Evolutionary conservation across 2,797 vertebrate species (phyloP), one percentile per base, ranked within the genome.

Genomic region (Sciurus vulgaris): DNA sequence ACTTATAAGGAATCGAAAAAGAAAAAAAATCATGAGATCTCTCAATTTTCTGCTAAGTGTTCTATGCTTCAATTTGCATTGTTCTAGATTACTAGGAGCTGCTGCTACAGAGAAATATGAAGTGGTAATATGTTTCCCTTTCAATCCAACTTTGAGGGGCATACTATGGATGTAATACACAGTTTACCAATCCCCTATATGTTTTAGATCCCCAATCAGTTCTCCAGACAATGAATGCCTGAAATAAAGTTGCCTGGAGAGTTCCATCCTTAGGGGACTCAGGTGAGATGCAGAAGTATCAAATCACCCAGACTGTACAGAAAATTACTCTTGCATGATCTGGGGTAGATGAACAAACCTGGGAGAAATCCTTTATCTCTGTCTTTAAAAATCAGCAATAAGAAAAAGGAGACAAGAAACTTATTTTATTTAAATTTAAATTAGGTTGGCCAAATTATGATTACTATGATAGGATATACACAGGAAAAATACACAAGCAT

Each of bases 371-470:
- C 22, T 63, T 91, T 51, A 69, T 70, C 10, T 35, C 24, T 2
- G 17, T 77, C 9, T 69, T 82, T 78, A 33, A 84, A 93, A 92
- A 35, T 74, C 5, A 76, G 24, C 44, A 87, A 14, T 86, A 82
- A 67, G 38, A 38, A 93, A 88, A 17, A 49, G 9, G 3, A 5
- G 18, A 44, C 35, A 33, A 54, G 0, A 20, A 59, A 35, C 63
- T 81, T 74, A 76, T 47, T 47, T 47, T 47, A 47, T 28, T 95
- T 93, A 26, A 49, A 74, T 86, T 83, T 87, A n/a, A 83, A 44
- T 65, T 79, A 78, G 0, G 15, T 44, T 79, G 59, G 73, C 3
- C 18, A 54, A 90, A 74, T 84, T 78, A 7, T 70, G 41, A 63
- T 7, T 61, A 35, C 63, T 12, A 86, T n/a, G 13, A 63, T 69